Conservation (phyloP, 2,797 vertebrate species). For the Threskiornis aethiopicus region DNA sequence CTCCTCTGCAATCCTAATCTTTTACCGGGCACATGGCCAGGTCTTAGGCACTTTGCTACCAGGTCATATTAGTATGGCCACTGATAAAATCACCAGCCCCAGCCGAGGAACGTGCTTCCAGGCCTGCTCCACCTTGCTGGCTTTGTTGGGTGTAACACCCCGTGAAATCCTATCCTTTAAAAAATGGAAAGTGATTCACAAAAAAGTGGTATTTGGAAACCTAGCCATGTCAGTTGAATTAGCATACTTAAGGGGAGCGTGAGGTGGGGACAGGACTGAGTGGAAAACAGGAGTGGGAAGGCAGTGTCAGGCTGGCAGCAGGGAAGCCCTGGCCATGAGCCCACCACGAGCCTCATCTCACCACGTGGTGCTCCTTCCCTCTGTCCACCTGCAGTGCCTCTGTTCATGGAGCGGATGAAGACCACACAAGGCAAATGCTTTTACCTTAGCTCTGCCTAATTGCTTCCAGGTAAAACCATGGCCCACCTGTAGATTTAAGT, state of each 20-base stretch:
- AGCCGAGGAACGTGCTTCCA: neutral
- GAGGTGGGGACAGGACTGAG: neutral
- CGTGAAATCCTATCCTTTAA: neutral
- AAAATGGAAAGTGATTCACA: neutral
- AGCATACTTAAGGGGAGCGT: neutral
- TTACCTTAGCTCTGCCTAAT: neutral
- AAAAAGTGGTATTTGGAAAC: neutral
- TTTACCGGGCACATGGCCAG: accelerated
- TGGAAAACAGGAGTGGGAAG: neutral
- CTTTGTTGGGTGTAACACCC: neutral
- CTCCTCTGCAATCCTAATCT: neutral
- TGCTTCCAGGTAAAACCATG: neutral
- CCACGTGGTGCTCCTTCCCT: neutral
- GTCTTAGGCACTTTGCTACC: neutral
- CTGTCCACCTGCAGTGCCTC: too few species aligned
- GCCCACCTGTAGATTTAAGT: neutral
- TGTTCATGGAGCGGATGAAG: neutral
- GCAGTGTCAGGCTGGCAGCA: neutral
- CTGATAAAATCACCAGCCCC: neutral
- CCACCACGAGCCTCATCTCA: accelerated
- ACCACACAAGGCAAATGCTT: neutral
- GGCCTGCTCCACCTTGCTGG: neutral
- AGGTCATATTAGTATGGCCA: neutral
- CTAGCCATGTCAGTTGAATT: neutral
- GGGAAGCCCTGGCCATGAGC: neutral